These are phyloP conservation scores for Drosophila meridiana DNA, from an alignment of 2,888 invertebrate genomes.

Conservation along the genomic window DNA sequence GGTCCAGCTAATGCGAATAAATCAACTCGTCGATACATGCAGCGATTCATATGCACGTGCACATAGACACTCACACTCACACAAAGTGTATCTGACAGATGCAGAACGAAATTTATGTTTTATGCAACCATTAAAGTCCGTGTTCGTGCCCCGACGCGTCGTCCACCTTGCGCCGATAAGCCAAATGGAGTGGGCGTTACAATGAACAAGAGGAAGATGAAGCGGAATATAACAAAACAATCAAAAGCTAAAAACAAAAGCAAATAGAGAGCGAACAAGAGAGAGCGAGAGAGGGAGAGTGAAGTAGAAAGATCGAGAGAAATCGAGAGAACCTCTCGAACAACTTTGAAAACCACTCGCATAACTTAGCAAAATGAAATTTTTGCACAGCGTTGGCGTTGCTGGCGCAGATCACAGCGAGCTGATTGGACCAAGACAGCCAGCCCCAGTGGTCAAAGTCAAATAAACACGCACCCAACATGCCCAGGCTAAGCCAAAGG, in stretches of 20 bases:
- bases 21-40: conserved; percentile 57
- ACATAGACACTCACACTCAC: conserved; percentile 34
- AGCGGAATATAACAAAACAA: conserved; percentile 42
- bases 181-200: conserved; percentile 73
- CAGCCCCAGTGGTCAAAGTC: conserved; percentile 68
- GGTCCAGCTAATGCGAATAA: conserved; percentile 54
- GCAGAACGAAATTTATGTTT: conserved; percentile 74
- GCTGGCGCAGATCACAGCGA: conserved; percentile 61
- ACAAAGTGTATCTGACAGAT: conserved; percentile 74
- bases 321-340: conserved; percentile 10
- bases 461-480: conserved; percentile 73
- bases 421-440: conserved; percentile 50
- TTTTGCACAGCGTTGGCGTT: conserved; percentile 69
- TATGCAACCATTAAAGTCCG: conserved; percentile 64
- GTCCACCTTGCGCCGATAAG: conserved; percentile 48
- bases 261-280: conserved; percentile 1
- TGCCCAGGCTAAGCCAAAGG: conserved; percentile 37
- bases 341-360: conserved; percentile 53
- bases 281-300: not conserved
- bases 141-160: conserved; percentile 15
- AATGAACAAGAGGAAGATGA: conserved; percentile 24
- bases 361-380: conserved; percentile 48
- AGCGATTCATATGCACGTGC: conserved; percentile 14
- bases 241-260: conserved; percentile 39
- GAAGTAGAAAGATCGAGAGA: not conserved